A percentile compares a stretch with the other conserved stretches of the same genome.
phyloP scores from a whole-genome alignment of 2,888 invertebrate species.

The Alloscopus bannaensis region DNA sequence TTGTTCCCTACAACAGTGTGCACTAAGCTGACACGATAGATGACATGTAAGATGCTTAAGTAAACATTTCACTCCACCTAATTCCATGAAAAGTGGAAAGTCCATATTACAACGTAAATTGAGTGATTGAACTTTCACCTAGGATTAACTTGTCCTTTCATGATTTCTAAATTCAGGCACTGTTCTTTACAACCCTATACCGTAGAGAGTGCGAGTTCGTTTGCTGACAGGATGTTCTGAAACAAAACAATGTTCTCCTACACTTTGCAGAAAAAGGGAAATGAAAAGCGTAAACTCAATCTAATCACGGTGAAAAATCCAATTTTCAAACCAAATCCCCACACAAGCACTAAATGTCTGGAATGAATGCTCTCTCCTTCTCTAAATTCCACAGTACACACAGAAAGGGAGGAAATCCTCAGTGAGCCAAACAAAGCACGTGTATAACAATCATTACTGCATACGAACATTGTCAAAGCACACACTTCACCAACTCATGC shows the following conservation, averaged over 20 bases:
- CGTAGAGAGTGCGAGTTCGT: neutral
- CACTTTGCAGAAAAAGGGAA: neutral
- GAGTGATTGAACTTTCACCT: constrained; percentile 57
- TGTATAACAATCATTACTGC: too few relatives aligned
- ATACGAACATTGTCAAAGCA: too few relatives aligned
- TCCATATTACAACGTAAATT: constrained; percentile 25
- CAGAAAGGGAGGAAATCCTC: too few relatives aligned
- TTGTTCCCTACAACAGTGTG: too few relatives aligned
- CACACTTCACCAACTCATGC: too few relatives aligned
- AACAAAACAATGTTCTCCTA: neutral
- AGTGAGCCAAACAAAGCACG: too few relatives aligned
- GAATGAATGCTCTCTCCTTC: too few relatives aligned
- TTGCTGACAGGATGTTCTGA: neutral
- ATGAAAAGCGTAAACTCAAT: constrained; percentile 29
- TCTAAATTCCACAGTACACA: too few relatives aligned
- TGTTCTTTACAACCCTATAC: too few relatives aligned
- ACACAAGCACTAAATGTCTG: constrained; percentile 17
- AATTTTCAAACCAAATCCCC: constrained; percentile 40
- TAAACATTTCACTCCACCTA: constrained; percentile 50
- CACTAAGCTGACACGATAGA: constrained; percentile 45
- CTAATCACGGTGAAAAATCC: constrained; percentile 48
- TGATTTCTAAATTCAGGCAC: too few relatives aligned
- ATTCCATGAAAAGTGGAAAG: constrained; percentile 29
- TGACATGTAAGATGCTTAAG: constrained; percentile 39
- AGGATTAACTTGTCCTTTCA: constrained; percentile 53